phyloP scores from a whole-genome alignment of 2,113 vertebrate genomes.

The Alces alces region DNA sequence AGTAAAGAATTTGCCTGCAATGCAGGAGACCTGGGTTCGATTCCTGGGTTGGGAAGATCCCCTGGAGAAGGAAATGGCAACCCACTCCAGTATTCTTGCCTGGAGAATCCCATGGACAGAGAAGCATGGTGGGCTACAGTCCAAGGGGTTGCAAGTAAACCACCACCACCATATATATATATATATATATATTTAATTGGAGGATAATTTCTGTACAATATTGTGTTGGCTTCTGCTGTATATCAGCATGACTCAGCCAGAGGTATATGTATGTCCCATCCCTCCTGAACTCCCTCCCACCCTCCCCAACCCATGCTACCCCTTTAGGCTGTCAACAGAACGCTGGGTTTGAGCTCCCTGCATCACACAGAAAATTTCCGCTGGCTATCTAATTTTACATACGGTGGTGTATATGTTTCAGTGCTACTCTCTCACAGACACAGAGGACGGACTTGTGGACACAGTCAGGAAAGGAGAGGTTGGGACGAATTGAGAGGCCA shows the following conservation, averaged over 20 bases:
- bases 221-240: neutral
- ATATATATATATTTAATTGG: neutral
- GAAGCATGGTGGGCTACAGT: neutral
- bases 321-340: neutral
- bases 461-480: neutral
- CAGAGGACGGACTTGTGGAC: neutral
- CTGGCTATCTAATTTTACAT: neutral
- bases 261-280: neutral
- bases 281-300: neutral
- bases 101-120: neutral
- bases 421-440: neutral
- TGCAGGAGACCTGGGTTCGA: neutral
- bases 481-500: fast-evolving
- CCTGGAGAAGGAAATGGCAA: neutral
- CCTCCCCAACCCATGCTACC: neutral
- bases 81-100: neutral
- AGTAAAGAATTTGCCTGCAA: neutral
- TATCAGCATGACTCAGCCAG: neutral
- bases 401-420: neutral
- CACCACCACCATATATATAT: neutral
- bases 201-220: neutral
- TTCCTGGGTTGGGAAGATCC: neutral
- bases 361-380: neutral
- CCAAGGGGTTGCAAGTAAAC: neutral
- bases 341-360: neutral